Evolutionary conservation across 2,113 vertebrate genomes (phyloP).

Genomic region (Motacilla tschutschensis): DNA sequence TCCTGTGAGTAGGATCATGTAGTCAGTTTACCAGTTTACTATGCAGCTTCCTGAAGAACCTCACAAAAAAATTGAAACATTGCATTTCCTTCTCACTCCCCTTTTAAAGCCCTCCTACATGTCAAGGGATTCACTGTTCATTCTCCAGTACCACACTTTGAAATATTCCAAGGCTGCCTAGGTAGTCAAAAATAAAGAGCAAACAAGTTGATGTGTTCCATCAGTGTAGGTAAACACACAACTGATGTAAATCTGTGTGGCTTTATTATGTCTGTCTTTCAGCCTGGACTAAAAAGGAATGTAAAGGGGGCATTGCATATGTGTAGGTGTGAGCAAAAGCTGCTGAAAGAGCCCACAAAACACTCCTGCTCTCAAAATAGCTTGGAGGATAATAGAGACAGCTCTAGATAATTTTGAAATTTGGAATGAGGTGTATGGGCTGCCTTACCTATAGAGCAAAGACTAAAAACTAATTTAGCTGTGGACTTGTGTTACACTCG

Average conservation of each 20-base stretch:
- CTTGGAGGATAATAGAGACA: background rate
- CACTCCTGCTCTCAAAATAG: background rate
- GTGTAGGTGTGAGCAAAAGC: background rate
- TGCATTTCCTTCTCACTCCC: background rate
- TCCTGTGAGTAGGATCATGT: background rate
- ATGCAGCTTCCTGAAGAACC: background rate
- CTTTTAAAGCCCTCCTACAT: background rate
- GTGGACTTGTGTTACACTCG: background rate
- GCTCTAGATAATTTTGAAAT: background rate
- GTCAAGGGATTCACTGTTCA: background rate
- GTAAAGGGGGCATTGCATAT: background rate
- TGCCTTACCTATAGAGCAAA: background rate
- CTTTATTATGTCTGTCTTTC: background rate
- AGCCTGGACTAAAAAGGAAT: background rate
- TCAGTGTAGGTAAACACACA: background rate
- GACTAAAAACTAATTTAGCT: background rate
- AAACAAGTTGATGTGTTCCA: background rate
- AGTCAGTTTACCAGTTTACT: background rate
- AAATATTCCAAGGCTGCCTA: background rate
- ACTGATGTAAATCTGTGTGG: background rate
- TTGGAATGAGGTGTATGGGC: background rate
- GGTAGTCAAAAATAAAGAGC: background rate
- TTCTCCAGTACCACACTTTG: background rate
- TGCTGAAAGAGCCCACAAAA: background rate
- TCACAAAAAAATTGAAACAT: background rate